Evolutionary conservation across 2,113 vertebrate genomes (phyloP).

Genomic region (Paradisaea rubra): DNA sequence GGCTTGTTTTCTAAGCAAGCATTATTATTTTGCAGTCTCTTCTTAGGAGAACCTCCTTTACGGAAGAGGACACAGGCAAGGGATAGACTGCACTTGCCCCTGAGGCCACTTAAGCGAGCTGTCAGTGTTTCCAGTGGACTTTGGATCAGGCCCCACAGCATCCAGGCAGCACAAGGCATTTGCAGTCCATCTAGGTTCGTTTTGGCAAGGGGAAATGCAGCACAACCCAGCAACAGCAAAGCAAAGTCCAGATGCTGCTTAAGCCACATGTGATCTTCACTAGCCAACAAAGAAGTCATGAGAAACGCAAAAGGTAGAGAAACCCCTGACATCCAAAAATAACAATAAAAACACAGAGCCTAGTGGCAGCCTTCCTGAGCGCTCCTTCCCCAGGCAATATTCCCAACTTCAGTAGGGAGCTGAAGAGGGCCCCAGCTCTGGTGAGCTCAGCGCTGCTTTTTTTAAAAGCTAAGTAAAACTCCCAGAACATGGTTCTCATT

Average conservation of each 20-base stretch:
- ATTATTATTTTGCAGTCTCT: neutral
- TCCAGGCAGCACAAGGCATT: slow-evolving; percentile 17
- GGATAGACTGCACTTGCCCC: neutral
- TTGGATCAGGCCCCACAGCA: slow-evolving; percentile 38
- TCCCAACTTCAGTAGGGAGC: slow-evolving; percentile 44
- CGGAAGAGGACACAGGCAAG: neutral
- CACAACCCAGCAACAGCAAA: slow-evolving; percentile 30
- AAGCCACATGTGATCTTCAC: slow-evolving; percentile 35
- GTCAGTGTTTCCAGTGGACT: slow-evolving; percentile 33
- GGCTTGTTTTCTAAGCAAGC: neutral
- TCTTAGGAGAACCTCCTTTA: neutral
- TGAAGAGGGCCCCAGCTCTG: slow-evolving; percentile 36
- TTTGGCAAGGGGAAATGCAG: slow-evolving; percentile 15
- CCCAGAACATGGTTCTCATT: slow-evolving; percentile 59
- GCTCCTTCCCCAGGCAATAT: slow-evolving; percentile 27
- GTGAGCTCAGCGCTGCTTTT: slow-evolving; percentile 37
- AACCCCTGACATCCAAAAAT: slow-evolving; percentile 16
- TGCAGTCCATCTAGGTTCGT: slow-evolving; percentile 32
- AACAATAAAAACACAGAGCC: slow-evolving; percentile 39
- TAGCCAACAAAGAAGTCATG: slow-evolving; percentile 27
- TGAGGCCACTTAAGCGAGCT: neutral
- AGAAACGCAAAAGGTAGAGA: slow-evolving; percentile 19
- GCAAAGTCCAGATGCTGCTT: slow-evolving; percentile 38
- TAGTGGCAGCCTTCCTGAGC: slow-evolving; percentile 12
- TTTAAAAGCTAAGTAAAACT: slow-evolving; percentile 32